These are phyloP conservation scores for Xylota segnis DNA, from an alignment of 2,888 invertebrate species.

Conservation along the genomic window DNA sequence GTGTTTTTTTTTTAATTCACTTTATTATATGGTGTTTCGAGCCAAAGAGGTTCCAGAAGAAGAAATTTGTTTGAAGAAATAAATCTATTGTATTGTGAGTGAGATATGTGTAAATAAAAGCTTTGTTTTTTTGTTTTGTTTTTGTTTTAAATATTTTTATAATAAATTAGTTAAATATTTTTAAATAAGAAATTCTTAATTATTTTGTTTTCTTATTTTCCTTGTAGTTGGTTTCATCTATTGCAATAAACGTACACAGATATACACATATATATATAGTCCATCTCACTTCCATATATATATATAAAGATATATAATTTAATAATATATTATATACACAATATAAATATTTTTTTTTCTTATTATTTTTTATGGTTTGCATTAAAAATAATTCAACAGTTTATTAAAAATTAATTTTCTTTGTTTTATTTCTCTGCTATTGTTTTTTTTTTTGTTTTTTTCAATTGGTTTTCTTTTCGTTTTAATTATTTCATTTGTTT, in stretches of 20 bases:
- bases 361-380: constrained; percentile 74
- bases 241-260: constrained; percentile 75
- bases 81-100: constrained; percentile 70
- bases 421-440: constrained; percentile 74
- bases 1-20: constrained; percentile 6
- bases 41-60: constrained; percentile 76
- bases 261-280: constrained; percentile 69
- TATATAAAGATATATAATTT: constrained; percentile 76
- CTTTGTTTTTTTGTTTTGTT: constrained; percentile 55
- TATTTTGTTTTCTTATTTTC: constrained; percentile 55
- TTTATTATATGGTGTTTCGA: constrained; percentile 40
- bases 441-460: constrained; percentile 50
- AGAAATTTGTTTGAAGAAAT: constrained; percentile 69
- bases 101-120: constrained; percentile 77
- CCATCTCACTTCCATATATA: constrained; percentile 70
- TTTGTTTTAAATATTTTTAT: constrained; percentile 42
- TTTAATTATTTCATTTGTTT: constrained; percentile 36
- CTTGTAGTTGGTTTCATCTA: constrained; percentile 77
- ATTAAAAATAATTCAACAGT: constrained; percentile 77
- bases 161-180: constrained; percentile 62
- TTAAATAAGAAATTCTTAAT: constrained; percentile 63
- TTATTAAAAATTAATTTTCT: constrained; percentile 75
- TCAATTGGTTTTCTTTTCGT: constrained; percentile 36
- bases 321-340: constrained; percentile 76
- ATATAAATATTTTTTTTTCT: constrained; percentile 71